Evolutionary conservation across 2,888 invertebrate genomes (phyloP).

Genomic region (Platypus cylindrus): DNA sequence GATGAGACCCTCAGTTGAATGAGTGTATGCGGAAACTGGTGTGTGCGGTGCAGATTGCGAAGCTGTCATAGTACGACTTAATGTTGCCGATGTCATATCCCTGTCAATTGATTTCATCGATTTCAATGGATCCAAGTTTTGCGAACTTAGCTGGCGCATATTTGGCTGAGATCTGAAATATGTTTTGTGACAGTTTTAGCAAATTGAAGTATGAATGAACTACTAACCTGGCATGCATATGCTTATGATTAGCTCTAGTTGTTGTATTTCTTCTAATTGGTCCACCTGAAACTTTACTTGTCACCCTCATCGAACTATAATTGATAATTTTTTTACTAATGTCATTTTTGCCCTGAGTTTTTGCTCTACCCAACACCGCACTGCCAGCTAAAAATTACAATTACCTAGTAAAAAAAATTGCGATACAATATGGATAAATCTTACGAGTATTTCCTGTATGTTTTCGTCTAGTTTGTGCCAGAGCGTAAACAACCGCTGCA

Average conservation of each 20-base stretch:
- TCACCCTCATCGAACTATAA: conserved; percentile 45
- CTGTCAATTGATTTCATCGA: conserved; percentile 30
- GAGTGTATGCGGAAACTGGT: conserved; percentile 31
- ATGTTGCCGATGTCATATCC: conserved; percentile 25
- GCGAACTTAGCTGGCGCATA: conserved; percentile 33
- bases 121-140: conserved; percentile 30
- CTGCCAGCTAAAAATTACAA: conserved; percentile 25
- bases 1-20: conserved; percentile 25
- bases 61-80: conserved; percentile 27
- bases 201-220: not conserved
- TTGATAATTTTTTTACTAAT: conserved; percentile 32
- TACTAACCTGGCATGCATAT: conserved; percentile 30
- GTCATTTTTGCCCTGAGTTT: conserved; percentile 30
- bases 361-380: conserved; percentile 29
- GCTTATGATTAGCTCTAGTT: conserved; percentile 37
- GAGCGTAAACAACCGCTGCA: conserved; percentile 77
- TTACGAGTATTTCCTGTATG: conserved; percentile 42
- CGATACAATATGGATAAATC: conserved; percentile 3
- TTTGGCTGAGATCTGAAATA: conserved; percentile 33
- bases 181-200: not conserved
- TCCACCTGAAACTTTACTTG: conserved; percentile 38
- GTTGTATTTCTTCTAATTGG: conserved; percentile 46
- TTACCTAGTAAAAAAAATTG: not conserved
- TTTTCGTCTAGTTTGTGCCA: conserved; percentile 70
- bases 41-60: conserved; percentile 36